Evolutionary conservation across 2,113 vertebrate species (phyloP).

Genomic region (Labeo catla): DNA sequence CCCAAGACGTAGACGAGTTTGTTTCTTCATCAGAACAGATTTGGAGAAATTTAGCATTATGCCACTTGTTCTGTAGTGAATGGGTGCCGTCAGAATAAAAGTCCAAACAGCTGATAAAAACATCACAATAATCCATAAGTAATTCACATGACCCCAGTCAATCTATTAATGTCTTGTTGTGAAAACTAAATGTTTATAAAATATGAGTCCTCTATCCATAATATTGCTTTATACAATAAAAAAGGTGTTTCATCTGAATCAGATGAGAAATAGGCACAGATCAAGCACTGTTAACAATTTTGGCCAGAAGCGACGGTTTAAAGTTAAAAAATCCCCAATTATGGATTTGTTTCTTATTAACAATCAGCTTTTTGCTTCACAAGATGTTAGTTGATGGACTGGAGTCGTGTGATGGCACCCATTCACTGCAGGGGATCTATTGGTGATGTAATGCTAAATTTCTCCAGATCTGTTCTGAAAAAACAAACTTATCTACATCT

Average conservation of each 20-base stretch:
- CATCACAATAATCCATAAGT: neutral
- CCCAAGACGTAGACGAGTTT: neutral
- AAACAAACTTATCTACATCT: neutral
- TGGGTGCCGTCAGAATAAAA: neutral
- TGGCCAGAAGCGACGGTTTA: no score
- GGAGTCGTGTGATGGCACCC: neutral
- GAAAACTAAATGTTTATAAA: neutral
- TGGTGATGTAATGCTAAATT: neutral
- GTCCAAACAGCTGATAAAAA: neutral
- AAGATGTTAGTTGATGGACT: no score
- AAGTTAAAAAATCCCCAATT: no score
- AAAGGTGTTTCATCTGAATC: neutral
- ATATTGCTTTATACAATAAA: neutral
- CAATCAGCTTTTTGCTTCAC: no score
- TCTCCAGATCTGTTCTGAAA: neutral
- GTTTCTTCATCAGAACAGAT: neutral
- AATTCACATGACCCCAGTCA: neutral
- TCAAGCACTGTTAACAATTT: neutral
- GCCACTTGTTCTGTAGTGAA: neutral
- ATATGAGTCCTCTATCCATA: neutral
- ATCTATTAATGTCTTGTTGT: neutral
- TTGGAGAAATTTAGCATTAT: neutral
- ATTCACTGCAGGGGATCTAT: neutral
- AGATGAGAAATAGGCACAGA: neutral
- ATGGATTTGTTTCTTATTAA: no score